Evolutionary conservation across 2,888 invertebrate genomes (phyloP).

Genomic region (Trachelus stipa): DNA sequence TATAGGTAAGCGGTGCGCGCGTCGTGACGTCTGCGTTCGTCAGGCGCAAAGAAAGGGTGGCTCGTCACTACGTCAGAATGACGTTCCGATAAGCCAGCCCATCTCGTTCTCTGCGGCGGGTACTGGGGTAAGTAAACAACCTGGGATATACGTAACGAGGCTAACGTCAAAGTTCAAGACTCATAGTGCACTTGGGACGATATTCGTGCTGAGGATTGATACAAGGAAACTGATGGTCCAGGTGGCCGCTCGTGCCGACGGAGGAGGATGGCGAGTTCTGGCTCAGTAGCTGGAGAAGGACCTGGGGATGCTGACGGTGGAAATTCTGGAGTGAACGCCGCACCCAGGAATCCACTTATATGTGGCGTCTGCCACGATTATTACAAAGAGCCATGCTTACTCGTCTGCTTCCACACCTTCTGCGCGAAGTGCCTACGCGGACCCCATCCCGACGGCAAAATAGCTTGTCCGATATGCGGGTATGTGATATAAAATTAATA

Average conservation of each 20-base stretch:
- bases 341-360: conserved; percentile 71
- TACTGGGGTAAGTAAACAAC: background rate
- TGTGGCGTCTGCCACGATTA: conserved; percentile 78
- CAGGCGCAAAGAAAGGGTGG: conserved; percentile 1
- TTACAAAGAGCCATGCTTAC: conserved; percentile 76
- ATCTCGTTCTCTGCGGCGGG: conserved; percentile 28
- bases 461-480: conserved; percentile 78
- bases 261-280: conserved; percentile 55
- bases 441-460: conserved; percentile 72
- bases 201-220: conserved; percentile 13
- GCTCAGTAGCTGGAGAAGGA: conserved; percentile 46
- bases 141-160: conserved; percentile 3
- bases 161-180: background rate
- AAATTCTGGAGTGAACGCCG: conserved; percentile 44
- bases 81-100: conserved; percentile 43
- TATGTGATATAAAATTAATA: conserved; percentile 50
- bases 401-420: conserved; percentile 79
- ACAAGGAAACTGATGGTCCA: conserved; percentile 13
- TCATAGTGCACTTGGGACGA: background rate
- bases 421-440: conserved; percentile 76
- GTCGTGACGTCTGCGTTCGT: conserved; percentile 9
- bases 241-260: conserved; percentile 30
- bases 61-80: conserved; percentile 48
- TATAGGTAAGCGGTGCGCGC: background rate
- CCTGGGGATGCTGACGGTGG: conserved; percentile 51